Conservation (phyloP, 1,140 invertebrate species). For the Trachelipus rathkii region DNA sequence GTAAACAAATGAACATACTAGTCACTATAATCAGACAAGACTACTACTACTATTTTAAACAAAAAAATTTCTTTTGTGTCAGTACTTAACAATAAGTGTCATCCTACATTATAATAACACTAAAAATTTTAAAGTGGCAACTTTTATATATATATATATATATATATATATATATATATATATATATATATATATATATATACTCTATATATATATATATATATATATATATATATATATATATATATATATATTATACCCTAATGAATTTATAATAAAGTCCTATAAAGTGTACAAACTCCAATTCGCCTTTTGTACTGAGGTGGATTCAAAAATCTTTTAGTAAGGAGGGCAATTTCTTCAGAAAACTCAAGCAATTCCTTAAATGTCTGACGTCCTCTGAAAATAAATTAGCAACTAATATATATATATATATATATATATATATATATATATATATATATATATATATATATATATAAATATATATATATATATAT, state of each 20-base stretch:
- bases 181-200: too few species aligned
- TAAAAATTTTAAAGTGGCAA: too few species aligned
- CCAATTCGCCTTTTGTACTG: conserved; percentile 36
- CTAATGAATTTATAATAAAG: conserved; percentile 40
- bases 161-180: too few species aligned
- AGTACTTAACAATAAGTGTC: too few species aligned
- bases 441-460: neutral
- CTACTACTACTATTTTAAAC: neutral
- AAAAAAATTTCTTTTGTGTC: neutral
- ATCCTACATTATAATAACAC: too few species aligned
- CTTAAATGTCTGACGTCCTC: conserved; percentile 41
- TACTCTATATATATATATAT: too few species aligned
- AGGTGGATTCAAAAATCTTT: conserved; percentile 25
- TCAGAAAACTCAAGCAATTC: conserved; percentile 41
- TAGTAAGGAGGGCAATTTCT: conserved; percentile 36
- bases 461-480: neutral
- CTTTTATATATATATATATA: too few species aligned
- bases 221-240: neutral
- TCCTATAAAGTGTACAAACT: conserved; percentile 39
- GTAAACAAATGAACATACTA: neutral
- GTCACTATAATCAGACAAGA: neutral
- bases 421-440: neutral
- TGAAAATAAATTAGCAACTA: neutral
- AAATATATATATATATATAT: neutral
- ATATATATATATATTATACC: too few species aligned